A percentile compares a stretch with the other conserved stretches of the same genome.
Conservation (phyloP, 2,797 vertebrate species). For the Epinephelus awoara region DNA sequence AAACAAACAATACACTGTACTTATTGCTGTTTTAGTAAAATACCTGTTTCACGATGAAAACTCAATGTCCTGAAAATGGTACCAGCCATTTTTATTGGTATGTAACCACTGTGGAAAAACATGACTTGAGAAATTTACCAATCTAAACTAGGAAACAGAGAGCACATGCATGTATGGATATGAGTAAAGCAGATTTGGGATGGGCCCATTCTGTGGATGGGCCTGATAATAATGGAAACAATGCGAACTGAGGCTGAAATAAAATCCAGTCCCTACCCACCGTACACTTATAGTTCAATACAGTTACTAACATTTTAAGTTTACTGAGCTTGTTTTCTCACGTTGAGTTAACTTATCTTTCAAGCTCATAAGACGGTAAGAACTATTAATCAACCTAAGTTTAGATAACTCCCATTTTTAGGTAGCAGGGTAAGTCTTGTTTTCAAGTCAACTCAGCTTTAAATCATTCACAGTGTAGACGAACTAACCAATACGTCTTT, state of each 20-base stretch:
- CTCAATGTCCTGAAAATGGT: too few species aligned
- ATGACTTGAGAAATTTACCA: too few species aligned
- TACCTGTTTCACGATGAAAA: too few species aligned
- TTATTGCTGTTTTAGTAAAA: too few species aligned
- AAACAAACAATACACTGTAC: too few species aligned
- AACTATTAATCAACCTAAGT: neutral
- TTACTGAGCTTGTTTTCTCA: neutral
- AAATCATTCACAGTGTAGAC: constrained; percentile 9
- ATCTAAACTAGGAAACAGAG: too few species aligned
- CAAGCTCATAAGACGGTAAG: neutral
- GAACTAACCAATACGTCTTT: constrained; percentile 1
- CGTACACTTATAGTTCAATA: neutral
- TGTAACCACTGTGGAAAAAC: too few species aligned
- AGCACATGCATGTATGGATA: too few species aligned
- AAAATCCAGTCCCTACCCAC: neutral
- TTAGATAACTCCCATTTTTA: neutral
- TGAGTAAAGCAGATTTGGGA: too few species aligned
- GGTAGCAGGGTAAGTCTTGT: neutral
- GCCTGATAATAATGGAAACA: too few species aligned
- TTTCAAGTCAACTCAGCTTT: neutral
- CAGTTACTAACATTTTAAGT: neutral
- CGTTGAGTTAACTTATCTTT: neutral
- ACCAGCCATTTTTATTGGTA: too few species aligned
- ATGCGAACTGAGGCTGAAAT: neutral
- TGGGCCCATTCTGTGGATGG: too few species aligned